phyloP scores from a whole-genome alignment of 2,797 vertebrate species.

The Natrix natrix region DNA sequence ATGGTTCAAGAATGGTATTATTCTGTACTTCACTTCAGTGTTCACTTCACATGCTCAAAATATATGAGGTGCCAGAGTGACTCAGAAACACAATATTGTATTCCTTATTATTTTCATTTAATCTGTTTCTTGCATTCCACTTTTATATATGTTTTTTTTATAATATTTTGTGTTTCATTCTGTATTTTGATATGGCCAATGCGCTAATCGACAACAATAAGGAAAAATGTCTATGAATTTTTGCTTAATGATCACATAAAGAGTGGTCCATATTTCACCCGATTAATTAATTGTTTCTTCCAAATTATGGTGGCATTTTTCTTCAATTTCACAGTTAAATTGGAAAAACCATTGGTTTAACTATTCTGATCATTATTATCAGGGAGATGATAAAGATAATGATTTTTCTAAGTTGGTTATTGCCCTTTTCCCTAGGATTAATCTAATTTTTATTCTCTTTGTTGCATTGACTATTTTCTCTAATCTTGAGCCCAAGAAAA shows the following conservation, averaged over 20 bases:
- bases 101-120: neutral
- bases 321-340: neutral
- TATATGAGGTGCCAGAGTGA: neutral
- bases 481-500: too few species aligned
- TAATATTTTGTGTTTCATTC: neutral
- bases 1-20: neutral
- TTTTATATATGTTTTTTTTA: neutral
- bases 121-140: neutral
- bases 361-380: neutral
- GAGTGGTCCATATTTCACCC: neutral
- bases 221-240: neutral
- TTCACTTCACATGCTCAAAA: neutral
- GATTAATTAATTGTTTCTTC: neutral
- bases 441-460: too few species aligned
- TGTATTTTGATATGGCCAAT: neutral
- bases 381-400: neutral
- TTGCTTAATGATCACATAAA: neutral
- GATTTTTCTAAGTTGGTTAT: neutral
- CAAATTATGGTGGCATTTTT: neutral
- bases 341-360: neutral
- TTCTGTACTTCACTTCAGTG: neutral
- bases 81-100: neutral
- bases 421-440: too few species aligned
- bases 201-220: neutral
- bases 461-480: too few species aligned